phyloP scores from a whole-genome alignment of 2,888 invertebrate species.

The Globia sparganii region DNA sequence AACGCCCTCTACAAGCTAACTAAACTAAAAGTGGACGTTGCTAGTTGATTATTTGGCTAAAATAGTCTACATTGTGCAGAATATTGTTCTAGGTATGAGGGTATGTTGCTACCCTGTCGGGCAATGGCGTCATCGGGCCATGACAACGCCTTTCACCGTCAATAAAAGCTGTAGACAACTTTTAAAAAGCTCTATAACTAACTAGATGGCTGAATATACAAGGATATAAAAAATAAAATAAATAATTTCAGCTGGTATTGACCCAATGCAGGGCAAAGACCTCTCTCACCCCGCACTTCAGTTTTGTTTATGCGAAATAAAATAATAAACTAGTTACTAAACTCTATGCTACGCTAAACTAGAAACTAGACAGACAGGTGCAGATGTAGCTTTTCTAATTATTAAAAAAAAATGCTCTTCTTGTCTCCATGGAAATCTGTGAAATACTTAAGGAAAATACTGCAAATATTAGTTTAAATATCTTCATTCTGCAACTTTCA shows the following conservation, averaged over 20 bases:
- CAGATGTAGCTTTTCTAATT: not conserved
- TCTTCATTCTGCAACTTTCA: slow-evolving; percentile 9
- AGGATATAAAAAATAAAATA: not conserved
- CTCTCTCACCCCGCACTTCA: slow-evolving; percentile 16
- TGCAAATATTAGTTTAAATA: slow-evolving; percentile 6
- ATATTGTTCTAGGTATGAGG: not conserved
- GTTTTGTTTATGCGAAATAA: slow-evolving; percentile 37
- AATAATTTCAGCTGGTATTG: slow-evolving; percentile 39
- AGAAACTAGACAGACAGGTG: not conserved
- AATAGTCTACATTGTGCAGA: slow-evolving; percentile 8
- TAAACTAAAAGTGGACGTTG: not conserved
- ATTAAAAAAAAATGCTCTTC: not conserved
- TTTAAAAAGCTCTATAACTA: slow-evolving; percentile 28
- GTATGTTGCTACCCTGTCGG: slow-evolving; percentile 23
- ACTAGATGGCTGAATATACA: not conserved
- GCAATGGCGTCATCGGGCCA: slow-evolving; percentile 39
- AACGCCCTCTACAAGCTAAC: slow-evolving; percentile 28
- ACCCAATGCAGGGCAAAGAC: slow-evolving; percentile 49
- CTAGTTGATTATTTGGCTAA: not conserved
- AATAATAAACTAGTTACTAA: slow-evolving; percentile 21
- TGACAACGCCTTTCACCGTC: slow-evolving; percentile 53
- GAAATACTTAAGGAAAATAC: slow-evolving; percentile 22
- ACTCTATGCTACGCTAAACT: slow-evolving; percentile 24
- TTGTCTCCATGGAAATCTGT: slow-evolving; percentile 14
- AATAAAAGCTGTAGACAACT: not conserved